A percentile compares a stretch with the other conserved stretches of the same genome.
These are phyloP conservation scores for Perizoma flavofasciatum DNA, from an alignment of 2,888 invertebrate species.

Conservation along the genomic window DNA sequence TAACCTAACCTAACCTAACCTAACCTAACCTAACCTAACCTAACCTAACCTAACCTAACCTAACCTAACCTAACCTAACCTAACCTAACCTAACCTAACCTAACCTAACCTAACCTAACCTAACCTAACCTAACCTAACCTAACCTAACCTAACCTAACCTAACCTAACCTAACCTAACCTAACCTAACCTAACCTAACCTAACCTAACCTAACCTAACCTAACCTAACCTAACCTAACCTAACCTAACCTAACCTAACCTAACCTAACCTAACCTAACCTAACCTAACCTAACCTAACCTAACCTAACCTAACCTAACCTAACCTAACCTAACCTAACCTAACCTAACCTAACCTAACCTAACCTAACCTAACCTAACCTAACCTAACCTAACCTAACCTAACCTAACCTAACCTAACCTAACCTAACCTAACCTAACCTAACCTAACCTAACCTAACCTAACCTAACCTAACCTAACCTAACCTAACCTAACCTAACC, in stretches of 20 bases:
- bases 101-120: slow-evolving; percentile 1
- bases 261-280: slow-evolving; percentile 1
- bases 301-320: slow-evolving; percentile 1
- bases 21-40: slow-evolving; percentile 1
- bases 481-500: slow-evolving; percentile 1
- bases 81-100: slow-evolving; percentile 1
- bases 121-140: slow-evolving; percentile 1
- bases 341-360: slow-evolving; percentile 1
- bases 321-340: slow-evolving; percentile 1
- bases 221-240: slow-evolving; percentile 1
- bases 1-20: slow-evolving; percentile 1
- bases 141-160: slow-evolving; percentile 1
- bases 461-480: slow-evolving; percentile 1
- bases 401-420: slow-evolving; percentile 1
- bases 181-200: slow-evolving; percentile 1
- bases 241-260: slow-evolving; percentile 1
- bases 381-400: background rate
- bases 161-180: slow-evolving; percentile 1
- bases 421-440: slow-evolving; percentile 1
- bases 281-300: slow-evolving; percentile 1
- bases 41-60: slow-evolving; percentile 1
- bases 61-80: slow-evolving; percentile 1
- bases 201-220: slow-evolving; percentile 1
- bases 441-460: slow-evolving; percentile 1
- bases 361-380: slow-evolving; percentile 1